Evolutionary conservation across 2,888 invertebrate genomes (phyloP), one percentile per base, ranked within the genome.

Genomic region (Tolmerus cingulatus): DNA sequence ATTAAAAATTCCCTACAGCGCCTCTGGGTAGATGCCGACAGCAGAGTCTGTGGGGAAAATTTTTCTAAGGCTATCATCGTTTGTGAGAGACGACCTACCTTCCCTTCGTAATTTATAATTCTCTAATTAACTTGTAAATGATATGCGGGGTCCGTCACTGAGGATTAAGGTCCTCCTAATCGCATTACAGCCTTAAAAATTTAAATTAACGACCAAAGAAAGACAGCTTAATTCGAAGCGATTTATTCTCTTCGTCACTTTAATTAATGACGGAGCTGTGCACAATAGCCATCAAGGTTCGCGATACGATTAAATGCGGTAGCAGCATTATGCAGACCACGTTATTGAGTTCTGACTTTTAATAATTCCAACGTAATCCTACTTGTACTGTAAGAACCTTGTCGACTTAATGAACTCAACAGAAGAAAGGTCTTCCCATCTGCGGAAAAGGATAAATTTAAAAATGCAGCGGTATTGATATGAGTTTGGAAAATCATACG

Each of bases 221-320:
- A 82, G 57, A 82, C 57, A 57, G 57, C 82, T 82, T 82, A 57
- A 82, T 82, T 57, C 82, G 66, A 51, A 82, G 57, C 57, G 82
- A 82, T 82, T 82, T 82, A 82, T 82, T 51, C 82, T 82, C 34
- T 82, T 55, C 82, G 82, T 82, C 82, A 82, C 82, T 82, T 82
- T 66, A 82, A 82, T 82, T 82, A 82, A 82, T 57, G 57, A 37
- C 57, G 34, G 46, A 23, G 40, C 82, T 82, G 37, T 23, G 66
- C 66, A 66, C 66, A 66, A 66, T 66, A 66, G 66, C 66, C 12
- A 66, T 27, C 66, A 27, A 2, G 66, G 27, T 4, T 40, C 27
- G 66, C 66, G 27, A 66, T 66, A 19, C 66, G 66, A 66, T 23
- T 27, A n/a, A 57, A 82, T 16, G 4, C 27, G 57, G 37, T 37